Evolutionary conservation across 2,113 vertebrate genomes (phyloP), one percentile per base, ranked within the genome.

Genomic region (Aegithalos caudatus): DNA sequence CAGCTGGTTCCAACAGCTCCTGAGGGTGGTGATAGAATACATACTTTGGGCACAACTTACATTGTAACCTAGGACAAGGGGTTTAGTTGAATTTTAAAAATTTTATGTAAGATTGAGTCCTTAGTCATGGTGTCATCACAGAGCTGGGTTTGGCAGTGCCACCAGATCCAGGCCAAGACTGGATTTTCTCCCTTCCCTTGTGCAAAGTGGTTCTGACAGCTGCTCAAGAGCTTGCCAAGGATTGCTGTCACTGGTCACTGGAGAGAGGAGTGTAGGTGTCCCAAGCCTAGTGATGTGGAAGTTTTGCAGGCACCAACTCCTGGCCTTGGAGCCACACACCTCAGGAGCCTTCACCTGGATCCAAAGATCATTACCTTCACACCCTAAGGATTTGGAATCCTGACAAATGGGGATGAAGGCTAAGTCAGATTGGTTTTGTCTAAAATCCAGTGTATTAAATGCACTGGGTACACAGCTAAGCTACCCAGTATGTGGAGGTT

Each of bases 281-380:
- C 20, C 71, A 53, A 7, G 7, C 15, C 29, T 5, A 7, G n/a
- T 2, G 10, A 51, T 0, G 3, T 15, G 1, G 7, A 1, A 1
- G 7, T 7, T 67, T 67, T 1, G 1, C 3, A 15, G 60, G 23
- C 38, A 57, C 23, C 60, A 81, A 33, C 25, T 81, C 45, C 60
- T 56, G 60, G 22, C 31, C 64, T 54, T 0, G 0, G 38, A 81
- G 13, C 11, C 12, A 3, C 20, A 7, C 27, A 65, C 28, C n/a
- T 38, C 9, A 1, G 9, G 22, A 12, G 15, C 58, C n/a, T 44
- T 76, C 45, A 15, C 11, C 60, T 35, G 9, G 9, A 83, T 10
- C 53, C 6, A 3, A 35, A 13, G n/a, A 37, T 79, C 33, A 31
- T 44, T 64, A 16, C 27, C 27, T 72, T 29, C 69, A 47, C 78